These are phyloP conservation scores for Engystomops pustulosus DNA, from an alignment of 2,113 vertebrate species.

Conservation along the genomic window DNA sequence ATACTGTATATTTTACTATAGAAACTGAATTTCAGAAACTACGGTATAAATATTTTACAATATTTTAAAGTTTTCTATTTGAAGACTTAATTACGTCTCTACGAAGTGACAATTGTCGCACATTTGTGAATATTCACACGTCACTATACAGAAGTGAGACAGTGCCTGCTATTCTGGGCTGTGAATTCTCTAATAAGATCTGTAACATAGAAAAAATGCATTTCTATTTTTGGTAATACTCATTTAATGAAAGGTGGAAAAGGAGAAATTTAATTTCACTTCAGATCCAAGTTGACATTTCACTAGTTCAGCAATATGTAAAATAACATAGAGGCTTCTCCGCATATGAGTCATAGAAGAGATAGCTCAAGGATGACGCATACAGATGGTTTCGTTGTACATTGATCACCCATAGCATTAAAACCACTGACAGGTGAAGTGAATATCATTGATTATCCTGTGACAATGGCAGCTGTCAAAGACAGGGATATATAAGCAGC, in stretches of 20 bases:
- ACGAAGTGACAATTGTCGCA: background rate
- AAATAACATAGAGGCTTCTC: background rate
- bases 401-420: background rate
- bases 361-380: background rate
- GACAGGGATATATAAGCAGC: no score
- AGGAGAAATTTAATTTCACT: background rate
- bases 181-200: background rate
- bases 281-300: slow-evolving; percentile 9
- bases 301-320: slow-evolving; percentile 16
- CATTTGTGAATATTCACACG: background rate
- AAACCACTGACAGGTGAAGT: no score
- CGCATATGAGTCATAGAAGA: background rate
- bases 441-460: no score
- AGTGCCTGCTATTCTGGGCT: background rate
- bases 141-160: background rate
- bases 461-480: no score
- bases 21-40: no score
- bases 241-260: slow-evolving; percentile 1
- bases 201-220: background rate
- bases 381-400: background rate
- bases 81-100: background rate
- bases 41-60: background rate
- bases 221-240: slow-evolving; percentile 6
- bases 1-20: background rate
- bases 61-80: background rate